These are phyloP conservation scores for Chaetoderma sp. DNA, from an alignment of 2,888 invertebrate species.

Conservation along the genomic window DNA sequence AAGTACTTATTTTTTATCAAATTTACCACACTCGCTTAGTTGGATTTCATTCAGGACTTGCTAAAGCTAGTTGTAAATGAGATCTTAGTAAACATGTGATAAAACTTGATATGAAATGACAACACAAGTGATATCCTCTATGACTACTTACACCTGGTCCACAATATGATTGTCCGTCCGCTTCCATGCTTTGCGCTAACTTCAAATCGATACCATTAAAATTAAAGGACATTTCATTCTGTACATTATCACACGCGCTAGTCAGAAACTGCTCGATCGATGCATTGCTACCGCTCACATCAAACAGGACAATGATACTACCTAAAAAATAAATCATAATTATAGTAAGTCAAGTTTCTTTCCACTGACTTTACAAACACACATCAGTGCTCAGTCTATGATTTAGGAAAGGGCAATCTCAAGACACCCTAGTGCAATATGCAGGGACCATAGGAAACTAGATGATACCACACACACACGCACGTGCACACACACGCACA, in stretches of 20 bases:
- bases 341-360: not conserved
- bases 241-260: conserved; percentile 36
- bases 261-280: conserved; percentile 39
- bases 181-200: conserved; percentile 38
- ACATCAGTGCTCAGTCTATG: no score
- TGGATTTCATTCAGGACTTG: no score
- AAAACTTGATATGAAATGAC: no score
- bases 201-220: conserved; percentile 35
- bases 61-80: no score
- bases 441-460: not conserved
- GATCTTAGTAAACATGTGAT: no score
- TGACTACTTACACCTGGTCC: no score
- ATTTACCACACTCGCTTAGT: no score
- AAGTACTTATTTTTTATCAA: no score
- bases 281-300: conserved; percentile 32
- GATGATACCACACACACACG: not conserved
- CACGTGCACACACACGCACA: no score
- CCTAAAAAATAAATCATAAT: conserved; percentile 34
- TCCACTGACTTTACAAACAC: no score
- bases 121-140: no score
- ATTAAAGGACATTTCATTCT: conserved; percentile 28
- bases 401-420: no score
- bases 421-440: not conserved
- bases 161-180: conserved; percentile 38
- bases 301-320: conserved; percentile 44